Percentiles rank a stretch among this genome's conserved stretches.
Evolutionary conservation across 2,888 invertebrate species (phyloP).

Genomic region (Platycnemis pennipes): DNA sequence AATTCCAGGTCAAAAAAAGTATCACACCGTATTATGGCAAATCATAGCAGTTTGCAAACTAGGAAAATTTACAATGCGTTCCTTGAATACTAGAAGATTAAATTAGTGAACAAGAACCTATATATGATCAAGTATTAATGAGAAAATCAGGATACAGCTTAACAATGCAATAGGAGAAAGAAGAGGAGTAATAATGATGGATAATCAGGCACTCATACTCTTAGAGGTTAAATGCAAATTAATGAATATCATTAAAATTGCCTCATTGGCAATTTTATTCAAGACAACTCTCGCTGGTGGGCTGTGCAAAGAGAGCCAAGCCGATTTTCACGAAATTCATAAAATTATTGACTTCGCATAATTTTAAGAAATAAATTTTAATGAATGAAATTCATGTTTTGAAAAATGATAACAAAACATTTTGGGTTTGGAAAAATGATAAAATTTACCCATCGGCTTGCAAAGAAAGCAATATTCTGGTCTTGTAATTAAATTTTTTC

Average conservation of each 20-base stretch:
- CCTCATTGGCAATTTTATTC: not conserved
- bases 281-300: too few relatives aligned
- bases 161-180: not conserved
- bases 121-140: not conserved
- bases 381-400: too few relatives aligned
- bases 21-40: constrained; percentile 19
- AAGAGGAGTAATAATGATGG: not conserved
- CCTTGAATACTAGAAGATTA: constrained; percentile 14
- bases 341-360: too few relatives aligned
- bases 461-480: too few relatives aligned
- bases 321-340: too few relatives aligned
- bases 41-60: not conserved
- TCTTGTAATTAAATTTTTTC: too few relatives aligned
- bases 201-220: constrained; percentile 1
- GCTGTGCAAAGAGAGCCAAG: too few relatives aligned
- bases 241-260: constrained; percentile 20
- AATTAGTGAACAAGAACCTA: not conserved
- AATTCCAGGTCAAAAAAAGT: not conserved
- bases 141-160: not conserved
- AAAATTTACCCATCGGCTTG: too few relatives aligned
- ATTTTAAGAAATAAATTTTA: too few relatives aligned
- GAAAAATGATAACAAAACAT: too few relatives aligned
- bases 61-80: not conserved
- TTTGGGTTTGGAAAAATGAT: too few relatives aligned
- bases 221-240: not conserved